Evolutionary conservation across 2,888 invertebrate species (phyloP), one percentile per base, ranked within the genome.

Genomic region (Parnassius apollo): DNA sequence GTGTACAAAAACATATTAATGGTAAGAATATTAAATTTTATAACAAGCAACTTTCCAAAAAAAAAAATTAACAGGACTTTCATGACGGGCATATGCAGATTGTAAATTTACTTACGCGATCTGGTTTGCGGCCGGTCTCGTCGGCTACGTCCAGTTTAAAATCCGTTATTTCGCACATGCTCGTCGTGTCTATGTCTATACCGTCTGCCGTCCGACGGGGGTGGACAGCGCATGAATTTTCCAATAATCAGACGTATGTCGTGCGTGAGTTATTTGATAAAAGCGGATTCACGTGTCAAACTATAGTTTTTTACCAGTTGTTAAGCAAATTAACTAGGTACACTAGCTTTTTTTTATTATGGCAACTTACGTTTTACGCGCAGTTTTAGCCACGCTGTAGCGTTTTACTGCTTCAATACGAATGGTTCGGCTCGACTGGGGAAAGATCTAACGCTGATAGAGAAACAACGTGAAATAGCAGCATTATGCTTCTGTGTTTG

Each of bases 1-100:
- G 86, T 78, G 80, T 78, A 71, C 70, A 87, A 90, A 91, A 88
- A 82, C 83, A 87, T 79, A 87, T 91, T 88, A 84, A 91, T 91
- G 91, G 91, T 91, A 77, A 90, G 89, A 66, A 56, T 59, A 18
- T 52, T 48, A 52, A 42, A 52, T 59, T 54, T 46, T 18, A 48
- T 52, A n/a, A 44, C 65, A 49, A 54, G 57, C 64, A 57, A 58
- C 57, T 64, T 64, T 64, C 56, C 59, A 61, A 60, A 53, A 46
- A 8, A 59, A 12, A 46, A 45, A 35, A 42, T 52, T 57, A 62
- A 46, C 51, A n/a, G n/a, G 3, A 0, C 46, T 9, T 49, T 7
- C 49, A 13, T 13, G 13, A 49, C 12, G 44, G 44, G 44, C 13
- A 52, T 13, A 57, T 46, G 56, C 51, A 51, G 45, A 56, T 49